Conservation (phyloP, 2,888 invertebrate genomes). For the Lymantria monacha region DNA sequence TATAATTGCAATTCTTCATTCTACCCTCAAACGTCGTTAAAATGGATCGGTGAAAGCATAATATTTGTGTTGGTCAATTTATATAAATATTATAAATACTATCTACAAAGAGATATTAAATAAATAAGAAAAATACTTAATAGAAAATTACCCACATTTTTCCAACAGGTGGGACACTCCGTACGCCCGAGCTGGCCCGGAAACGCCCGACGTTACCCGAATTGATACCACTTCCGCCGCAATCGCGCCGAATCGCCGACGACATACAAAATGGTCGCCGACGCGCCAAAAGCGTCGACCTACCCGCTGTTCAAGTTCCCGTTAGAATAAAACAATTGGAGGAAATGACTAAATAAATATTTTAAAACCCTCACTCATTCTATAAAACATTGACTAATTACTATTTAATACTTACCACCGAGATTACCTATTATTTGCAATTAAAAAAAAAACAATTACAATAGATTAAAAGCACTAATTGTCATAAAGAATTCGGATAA, state of each 20-base stretch:
- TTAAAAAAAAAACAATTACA: neutral
- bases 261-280: constrained; percentile 61
- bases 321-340: constrained; percentile 70
- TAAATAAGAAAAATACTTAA: neutral
- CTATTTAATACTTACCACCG: too few species aligned
- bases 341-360: constrained; percentile 43
- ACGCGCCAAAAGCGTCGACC: constrained; percentile 69
- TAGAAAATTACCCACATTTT: neutral
- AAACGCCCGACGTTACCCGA: constrained; percentile 63
- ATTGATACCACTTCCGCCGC: constrained; percentile 48
- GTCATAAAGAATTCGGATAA: too few species aligned
- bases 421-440: neutral
- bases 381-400: too few species aligned
- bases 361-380: neutral
- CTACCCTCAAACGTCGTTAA: too few species aligned
- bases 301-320: constrained; percentile 75
- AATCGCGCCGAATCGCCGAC: constrained; percentile 35
- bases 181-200: constrained; percentile 55
- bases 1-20: too few species aligned
- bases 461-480: neutral
- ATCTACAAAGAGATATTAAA: too few species aligned
- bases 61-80: too few species aligned
- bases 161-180: constrained; percentile 50
- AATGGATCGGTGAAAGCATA: too few species aligned
- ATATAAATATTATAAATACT: too few species aligned